These are phyloP conservation scores for Bombus consobrinus DNA, from an alignment of 1,140 invertebrate species.

Conservation along the genomic window DNA sequence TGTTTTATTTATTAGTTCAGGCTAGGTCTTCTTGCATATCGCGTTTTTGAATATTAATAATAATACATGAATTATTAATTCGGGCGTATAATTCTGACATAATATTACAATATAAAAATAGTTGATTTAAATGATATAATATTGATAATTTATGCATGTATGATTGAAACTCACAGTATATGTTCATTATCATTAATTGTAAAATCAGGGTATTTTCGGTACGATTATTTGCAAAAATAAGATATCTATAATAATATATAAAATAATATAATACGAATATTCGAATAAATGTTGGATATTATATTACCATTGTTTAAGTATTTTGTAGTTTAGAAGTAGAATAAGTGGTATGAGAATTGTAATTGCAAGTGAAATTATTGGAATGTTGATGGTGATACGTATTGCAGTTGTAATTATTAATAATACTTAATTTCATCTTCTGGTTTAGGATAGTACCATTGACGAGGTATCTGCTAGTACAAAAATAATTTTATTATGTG, in stretches of 20 bases:
- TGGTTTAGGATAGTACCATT: not conserved
- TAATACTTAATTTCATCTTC: not conserved
- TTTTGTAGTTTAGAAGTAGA: not conserved
- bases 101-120: too few relatives aligned
- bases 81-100: too few relatives aligned
- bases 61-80: not conserved
- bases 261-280: not conserved
- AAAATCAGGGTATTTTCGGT: not conserved
- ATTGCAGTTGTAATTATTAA: not conserved
- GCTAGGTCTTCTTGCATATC: not conserved
- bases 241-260: too few relatives aligned
- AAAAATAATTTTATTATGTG: too few relatives aligned
- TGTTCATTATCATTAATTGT: not conserved
- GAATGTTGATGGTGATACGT: not conserved
- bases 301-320: not conserved
- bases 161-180: not conserved
- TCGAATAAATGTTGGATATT: not conserved
- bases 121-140: too few relatives aligned
- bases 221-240: not conserved
- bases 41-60: not conserved
- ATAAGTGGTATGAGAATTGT: not conserved
- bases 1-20: conserved; percentile 1
- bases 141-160: not conserved
- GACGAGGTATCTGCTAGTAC: too few relatives aligned
- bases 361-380: not conserved